Evolutionary conservation across 2,113 vertebrate species (phyloP).

Genomic region (Rousettus leschenaultii): DNA sequence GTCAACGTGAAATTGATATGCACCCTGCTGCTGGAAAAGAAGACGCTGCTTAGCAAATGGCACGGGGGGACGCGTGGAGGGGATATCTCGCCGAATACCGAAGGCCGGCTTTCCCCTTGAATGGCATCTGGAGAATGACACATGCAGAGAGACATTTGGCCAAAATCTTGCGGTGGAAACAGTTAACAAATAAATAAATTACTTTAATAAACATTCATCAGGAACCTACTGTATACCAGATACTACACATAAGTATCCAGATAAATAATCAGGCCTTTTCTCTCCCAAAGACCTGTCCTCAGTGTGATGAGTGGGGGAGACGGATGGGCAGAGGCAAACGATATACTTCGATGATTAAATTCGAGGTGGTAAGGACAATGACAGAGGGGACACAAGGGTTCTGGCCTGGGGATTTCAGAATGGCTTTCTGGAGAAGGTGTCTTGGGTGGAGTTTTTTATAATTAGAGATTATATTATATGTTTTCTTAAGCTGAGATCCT

Average conservation of each 20-base stretch:
- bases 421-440: not conserved
- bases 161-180: not conserved
- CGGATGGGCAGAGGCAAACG: not conserved
- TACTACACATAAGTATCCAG: not conserved
- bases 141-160: not conserved
- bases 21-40: conserved; percentile 38
- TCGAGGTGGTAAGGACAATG: not conserved
- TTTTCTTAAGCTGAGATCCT: not conserved
- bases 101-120: not conserved
- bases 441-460: not conserved
- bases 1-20: conserved; percentile 49
- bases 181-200: not conserved
- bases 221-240: not conserved
- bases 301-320: not conserved
- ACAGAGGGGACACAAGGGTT: not conserved
- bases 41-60: not conserved
- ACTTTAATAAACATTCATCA: not conserved
- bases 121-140: not conserved
- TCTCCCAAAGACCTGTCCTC: not conserved
- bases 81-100: not conserved
- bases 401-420: not conserved
- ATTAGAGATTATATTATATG: not conserved
- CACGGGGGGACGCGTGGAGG: not conserved
- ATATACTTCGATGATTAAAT: not conserved
- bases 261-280: not conserved